Evolutionary conservation across 2,113 vertebrate genomes (phyloP).

Genomic region (Thinocorus orbignyianus): DNA sequence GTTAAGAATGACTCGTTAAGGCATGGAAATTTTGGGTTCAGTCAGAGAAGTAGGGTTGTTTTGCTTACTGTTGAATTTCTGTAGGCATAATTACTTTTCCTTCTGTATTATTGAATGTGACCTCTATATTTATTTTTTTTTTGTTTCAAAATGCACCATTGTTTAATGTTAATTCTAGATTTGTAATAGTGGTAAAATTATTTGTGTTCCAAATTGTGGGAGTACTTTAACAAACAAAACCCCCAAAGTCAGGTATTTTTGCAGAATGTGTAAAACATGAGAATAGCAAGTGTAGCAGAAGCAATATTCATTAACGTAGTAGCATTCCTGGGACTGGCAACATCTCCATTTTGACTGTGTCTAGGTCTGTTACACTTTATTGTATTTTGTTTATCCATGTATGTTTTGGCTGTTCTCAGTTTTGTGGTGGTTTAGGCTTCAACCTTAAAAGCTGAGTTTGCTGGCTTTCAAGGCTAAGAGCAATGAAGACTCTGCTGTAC

Average conservation of each 20-base stretch:
- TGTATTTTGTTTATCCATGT: background rate
- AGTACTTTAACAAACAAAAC: background rate
- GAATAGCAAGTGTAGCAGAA: background rate
- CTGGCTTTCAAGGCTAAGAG: background rate
- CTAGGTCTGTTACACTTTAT: background rate
- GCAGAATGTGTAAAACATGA: background rate
- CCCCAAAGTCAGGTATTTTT: background rate
- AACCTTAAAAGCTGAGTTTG: background rate
- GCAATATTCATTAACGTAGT: background rate
- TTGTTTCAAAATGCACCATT: background rate
- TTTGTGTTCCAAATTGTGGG: background rate
- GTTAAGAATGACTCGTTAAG: background rate
- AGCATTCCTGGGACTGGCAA: background rate
- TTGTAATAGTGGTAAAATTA: background rate
- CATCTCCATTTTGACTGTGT: background rate
- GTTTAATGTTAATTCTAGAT: background rate
- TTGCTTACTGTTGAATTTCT: background rate
- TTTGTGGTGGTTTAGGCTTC: background rate
- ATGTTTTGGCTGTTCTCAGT: background rate
- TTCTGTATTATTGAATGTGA: background rate
- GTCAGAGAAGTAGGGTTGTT: background rate
- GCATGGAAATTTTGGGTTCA: background rate
- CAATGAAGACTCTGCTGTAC: background rate
- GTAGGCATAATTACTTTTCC: background rate
- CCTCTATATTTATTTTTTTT: background rate